These are phyloP conservation scores for Rostratula benghalensis DNA, from an alignment of 2,113 vertebrate genomes.

Conservation along the genomic window DNA sequence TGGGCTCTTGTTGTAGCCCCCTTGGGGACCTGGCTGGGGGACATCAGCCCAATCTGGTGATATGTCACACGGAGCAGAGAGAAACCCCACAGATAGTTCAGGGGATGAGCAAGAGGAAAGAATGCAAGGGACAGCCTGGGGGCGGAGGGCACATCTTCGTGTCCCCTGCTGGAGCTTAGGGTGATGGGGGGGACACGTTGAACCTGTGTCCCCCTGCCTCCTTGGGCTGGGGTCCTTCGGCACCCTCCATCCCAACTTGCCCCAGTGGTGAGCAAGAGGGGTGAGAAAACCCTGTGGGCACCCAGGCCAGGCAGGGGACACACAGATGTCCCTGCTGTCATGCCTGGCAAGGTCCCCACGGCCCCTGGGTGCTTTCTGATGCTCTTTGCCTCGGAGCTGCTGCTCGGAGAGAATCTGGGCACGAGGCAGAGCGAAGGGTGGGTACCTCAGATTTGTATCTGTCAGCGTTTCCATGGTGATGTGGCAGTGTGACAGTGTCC, in stretches of 20 bases:
- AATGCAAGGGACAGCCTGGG: too few species aligned
- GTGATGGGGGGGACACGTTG: background rate
- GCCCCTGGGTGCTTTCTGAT: background rate
- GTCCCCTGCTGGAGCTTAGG: rapidly evolving
- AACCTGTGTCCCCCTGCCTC: background rate
- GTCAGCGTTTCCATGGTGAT: constrained; percentile 65
- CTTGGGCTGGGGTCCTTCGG: background rate
- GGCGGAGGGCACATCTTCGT: rapidly evolving
- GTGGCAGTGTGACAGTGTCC: background rate
- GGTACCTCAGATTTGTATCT: background rate
- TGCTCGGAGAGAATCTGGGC: background rate
- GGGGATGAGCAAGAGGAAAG: background rate
- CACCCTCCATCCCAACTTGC: background rate
- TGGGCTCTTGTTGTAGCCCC: background rate
- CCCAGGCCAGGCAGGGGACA: background rate
- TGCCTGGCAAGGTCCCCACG: background rate
- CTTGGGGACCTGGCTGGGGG: rapidly evolving
- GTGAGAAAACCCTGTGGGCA: background rate
- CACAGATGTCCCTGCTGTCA: rapidly evolving
- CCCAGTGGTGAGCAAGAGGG: background rate
- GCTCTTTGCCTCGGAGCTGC: background rate
- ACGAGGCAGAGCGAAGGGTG: background rate
- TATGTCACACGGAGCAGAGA: background rate
- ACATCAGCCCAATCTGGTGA: background rate
- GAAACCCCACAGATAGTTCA: background rate